Evolutionary conservation across 2,888 invertebrate species (phyloP), one percentile per base, ranked within the genome.

Genomic region (Trissonchulus latispiculum): DNA sequence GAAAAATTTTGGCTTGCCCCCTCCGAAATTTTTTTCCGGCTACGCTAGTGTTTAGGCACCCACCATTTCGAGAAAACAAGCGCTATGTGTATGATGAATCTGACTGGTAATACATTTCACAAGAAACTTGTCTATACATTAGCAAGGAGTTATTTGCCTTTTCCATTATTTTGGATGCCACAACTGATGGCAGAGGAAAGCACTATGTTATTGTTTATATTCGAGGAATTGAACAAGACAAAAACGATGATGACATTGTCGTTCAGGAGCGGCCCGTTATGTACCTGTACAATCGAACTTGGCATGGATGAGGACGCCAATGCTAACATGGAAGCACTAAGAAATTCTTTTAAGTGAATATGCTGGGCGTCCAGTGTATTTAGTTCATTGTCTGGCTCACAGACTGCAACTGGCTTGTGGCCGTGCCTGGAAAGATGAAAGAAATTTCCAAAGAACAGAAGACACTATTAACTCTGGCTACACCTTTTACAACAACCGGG

Each of bases 401-500:
- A 29, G 32, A 32, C 33, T 68, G 68, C 68, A 68, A 2, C 35
- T 68, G 3, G 68, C 68, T 15, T 29, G n/a, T 8, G 15, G 68
- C 3, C n/a, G 68, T 15, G 68, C 35, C 15, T 48, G 48, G 48
- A 48, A 48, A 48, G 23, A 23, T 48, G 8, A 15, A 15, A 8
- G 23, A 48, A 8, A 48, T 15, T 48, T 48, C 48, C 48, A 48
- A 23, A 8, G 23, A 23, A 32, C 33, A 32, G 68, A 68, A 32
- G 31, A 68, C 3, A 32, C 3, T 15, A 32, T 68, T 15, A 68
- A 68, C 35, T n/a, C 15, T 15, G 29, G 29, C 2, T 32, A 68
- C 35, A 15, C 8, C n/a, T 68, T 68, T n/a, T 68, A 68, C 68
- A 68, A 68, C n/a, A 68, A 68, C 15, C 23, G 32, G 15, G 68